Percentiles rank a stretch among this genome's conserved stretches.
Evolutionary conservation across 2,113 vertebrate genomes (phyloP).

Genomic region (Lophius piscatorius): DNA sequence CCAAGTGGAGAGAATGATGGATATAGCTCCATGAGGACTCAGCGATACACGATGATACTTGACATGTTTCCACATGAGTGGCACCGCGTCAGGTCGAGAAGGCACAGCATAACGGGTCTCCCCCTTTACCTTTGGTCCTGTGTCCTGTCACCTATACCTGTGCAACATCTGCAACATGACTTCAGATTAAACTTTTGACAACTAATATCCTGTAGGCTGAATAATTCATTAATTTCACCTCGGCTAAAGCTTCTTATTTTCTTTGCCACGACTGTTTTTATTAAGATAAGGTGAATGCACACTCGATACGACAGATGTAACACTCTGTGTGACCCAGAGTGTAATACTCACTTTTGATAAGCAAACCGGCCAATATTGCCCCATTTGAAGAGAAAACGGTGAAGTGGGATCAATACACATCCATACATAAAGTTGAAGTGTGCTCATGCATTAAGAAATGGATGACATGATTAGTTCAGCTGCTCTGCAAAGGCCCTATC

Average conservation of each 20-base stretch:
- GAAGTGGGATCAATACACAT: constrained; percentile 32
- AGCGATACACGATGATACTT: constrained; percentile 50
- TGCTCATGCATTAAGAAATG: constrained; percentile 27
- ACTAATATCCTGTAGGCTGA: constrained; percentile 26
- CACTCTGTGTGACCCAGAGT: constrained; percentile 43
- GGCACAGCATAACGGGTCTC: constrained; percentile 25
- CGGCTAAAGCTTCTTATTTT: constrained; percentile 5
- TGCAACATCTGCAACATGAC: constrained; percentile 9
- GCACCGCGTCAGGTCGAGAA: constrained; percentile 30
- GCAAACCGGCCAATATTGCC: constrained; percentile 19
- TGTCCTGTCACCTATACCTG: background rate
- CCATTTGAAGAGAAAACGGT: background rate
- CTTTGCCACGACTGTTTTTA: constrained; percentile 38
- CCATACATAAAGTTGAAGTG: background rate
- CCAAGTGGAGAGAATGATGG: constrained; percentile 69
- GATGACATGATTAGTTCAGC: constrained; percentile 44
- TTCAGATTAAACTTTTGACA: constrained; percentile 19
- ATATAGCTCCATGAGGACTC: constrained; percentile 59
- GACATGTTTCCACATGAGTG: constrained; percentile 66
- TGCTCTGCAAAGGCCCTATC: constrained; percentile 22
- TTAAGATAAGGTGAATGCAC: constrained; percentile 42
- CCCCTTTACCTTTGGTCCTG: constrained; percentile 17
- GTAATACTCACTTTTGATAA: constrained; percentile 29
- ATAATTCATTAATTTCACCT: constrained; percentile 35
- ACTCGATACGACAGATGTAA: constrained; percentile 35